These are phyloP conservation scores for Poecilia picta DNA, from an alignment of 2,797 vertebrate species.

Conservation along the genomic window DNA sequence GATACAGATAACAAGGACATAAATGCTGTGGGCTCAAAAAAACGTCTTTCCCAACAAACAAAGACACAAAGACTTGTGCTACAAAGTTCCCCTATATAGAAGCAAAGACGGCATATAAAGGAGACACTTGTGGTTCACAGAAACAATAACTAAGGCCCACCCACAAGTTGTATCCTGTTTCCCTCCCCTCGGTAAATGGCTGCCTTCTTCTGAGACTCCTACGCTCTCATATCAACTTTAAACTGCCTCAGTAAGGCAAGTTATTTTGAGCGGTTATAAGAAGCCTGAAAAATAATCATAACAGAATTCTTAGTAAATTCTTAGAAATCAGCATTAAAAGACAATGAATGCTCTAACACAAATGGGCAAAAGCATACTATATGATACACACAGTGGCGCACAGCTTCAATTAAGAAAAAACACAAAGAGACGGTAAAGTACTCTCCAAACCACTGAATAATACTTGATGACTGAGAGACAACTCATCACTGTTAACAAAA, in stretches of 20 bases:
- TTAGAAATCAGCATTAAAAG: constrained; percentile 9
- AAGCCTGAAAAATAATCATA: constrained; percentile 51
- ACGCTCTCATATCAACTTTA: constrained; percentile 36
- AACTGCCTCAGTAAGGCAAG: constrained; percentile 70
- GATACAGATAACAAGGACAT: constrained; percentile 26
- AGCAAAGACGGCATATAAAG: constrained; percentile 40
- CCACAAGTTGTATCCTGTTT: constrained; percentile 74
- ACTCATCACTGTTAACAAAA: constrained; percentile 1
- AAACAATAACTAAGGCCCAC: constrained; percentile 71
- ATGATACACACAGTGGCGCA: background rate
- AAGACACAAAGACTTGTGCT: constrained; percentile 19
- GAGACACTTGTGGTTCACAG: constrained; percentile 51
- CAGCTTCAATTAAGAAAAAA: constrained; percentile 4
- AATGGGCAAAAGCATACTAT: background rate
- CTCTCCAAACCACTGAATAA: background rate
- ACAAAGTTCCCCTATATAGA: constrained; percentile 76
- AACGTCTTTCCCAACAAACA: background rate
- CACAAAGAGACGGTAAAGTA: background rate
- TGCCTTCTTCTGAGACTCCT: constrained; percentile 26
- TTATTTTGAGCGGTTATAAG: constrained; percentile 50
- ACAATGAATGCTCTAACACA: background rate
- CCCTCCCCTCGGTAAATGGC: constrained; percentile 61
- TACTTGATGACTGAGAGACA: constrained; percentile 5
- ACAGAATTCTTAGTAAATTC: background rate
- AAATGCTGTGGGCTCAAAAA: constrained; percentile 7